Conservation (phyloP, 2,888 invertebrate species). For the Teleiodes luculella region DNA sequence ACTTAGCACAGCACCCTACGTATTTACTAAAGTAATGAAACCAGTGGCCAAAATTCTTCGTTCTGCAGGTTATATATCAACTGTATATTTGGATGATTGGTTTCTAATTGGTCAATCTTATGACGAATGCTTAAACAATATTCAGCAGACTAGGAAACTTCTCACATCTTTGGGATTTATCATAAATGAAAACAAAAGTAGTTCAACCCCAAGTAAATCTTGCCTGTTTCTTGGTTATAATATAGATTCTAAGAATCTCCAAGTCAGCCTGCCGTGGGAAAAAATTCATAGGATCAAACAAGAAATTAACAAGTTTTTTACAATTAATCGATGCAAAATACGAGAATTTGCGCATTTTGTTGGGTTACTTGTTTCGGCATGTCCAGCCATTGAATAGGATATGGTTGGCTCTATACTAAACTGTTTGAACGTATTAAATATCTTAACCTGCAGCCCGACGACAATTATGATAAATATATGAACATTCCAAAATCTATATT, state of each 20-base stretch:
- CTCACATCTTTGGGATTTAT: background rate
- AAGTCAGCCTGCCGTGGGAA: background rate
- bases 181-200: background rate
- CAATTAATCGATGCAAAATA: conserved; percentile 19
- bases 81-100: conserved; percentile 18
- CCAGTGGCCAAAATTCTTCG: conserved; percentile 17
- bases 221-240: background rate
- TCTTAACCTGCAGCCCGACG: conserved; percentile 7
- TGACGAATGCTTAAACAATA: background rate
- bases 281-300: background rate
- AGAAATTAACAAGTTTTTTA: background rate
- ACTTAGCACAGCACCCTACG: conserved; percentile 15
- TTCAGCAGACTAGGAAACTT: background rate
- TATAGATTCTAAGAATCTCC: background rate
- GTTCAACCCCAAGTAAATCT: background rate
- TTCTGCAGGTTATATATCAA: conserved; percentile 12
- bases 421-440: conserved; percentile 21
- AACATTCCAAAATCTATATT: conserved; percentile 13
- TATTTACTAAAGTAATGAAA: conserved; percentile 21
- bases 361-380: conserved; percentile 26
- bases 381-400: conserved; percentile 30
- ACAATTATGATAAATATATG: conserved; percentile 22
- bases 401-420: conserved; percentile 27
- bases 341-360: conserved; percentile 24
- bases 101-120: background rate